Base-by-base conservation (phyloP, 1,140 invertebrate species). In the Cyphomyrmex costatus region DNA sequence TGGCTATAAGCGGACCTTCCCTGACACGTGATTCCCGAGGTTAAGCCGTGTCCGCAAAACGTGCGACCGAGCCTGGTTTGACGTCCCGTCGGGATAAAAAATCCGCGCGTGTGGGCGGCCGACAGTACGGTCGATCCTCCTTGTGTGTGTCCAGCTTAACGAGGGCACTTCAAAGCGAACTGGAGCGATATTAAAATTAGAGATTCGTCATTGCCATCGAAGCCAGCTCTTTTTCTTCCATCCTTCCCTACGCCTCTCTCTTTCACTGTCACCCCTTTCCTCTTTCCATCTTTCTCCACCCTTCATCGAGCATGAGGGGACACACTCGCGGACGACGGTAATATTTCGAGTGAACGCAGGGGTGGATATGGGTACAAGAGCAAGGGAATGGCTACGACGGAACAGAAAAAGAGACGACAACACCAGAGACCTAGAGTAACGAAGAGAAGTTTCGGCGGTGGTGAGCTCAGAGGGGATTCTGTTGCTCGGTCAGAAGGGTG, bases 151-250 rank as follows among this genome's bases (percentile, higher is more conserved):
- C 78, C 53, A 83, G 89, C 87, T 88, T 91, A 92, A 92, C 89
- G 89, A 92, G 89, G 87, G 88, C 89, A 92, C 92, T 93, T 92
- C 92, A 93, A 93, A 92, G 91, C 86, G 90, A 93, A 92, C 88
- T 92, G 90, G 88, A 92, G 91, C 91, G 90, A 94, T 94, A 93
- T 93, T 94, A 93, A 93, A 93, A 93, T 93, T 93, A 93, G 87
- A 93, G 91, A 90, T 91, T 89, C 89, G 89, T 91, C 86, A 91
- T 91, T 87, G 86, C 71, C 36, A 58, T 86, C 85, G 89, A 80
- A 70, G 88, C 76, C 78, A 63, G 30, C 51, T 61, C 77, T 71
- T 60, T 79, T 70, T 86, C 74, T 85, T 76, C 36, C 42, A 16
- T 71, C 53, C 68, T 60, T 33, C 21, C 63, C 65, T 66, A 33